Evolutionary conservation across 1,140 invertebrate genomes (phyloP).

Genomic region (Araneus ventricosus): DNA sequence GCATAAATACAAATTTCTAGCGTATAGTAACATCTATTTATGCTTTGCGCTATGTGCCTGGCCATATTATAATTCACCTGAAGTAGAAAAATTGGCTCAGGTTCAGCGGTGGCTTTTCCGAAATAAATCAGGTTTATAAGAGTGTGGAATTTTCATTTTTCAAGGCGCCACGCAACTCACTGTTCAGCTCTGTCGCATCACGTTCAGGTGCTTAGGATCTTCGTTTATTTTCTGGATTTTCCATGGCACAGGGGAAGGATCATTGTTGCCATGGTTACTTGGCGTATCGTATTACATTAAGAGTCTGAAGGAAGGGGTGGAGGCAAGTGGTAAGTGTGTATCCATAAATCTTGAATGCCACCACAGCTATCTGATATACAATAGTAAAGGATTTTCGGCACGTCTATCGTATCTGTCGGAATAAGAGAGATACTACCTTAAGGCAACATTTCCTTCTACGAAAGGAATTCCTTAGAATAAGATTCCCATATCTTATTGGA

Average conservation of each 20-base stretch:
- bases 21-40: too few species aligned
- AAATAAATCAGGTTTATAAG: slow-evolving; percentile 23
- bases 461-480: background rate
- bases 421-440: background rate
- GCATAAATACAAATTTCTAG: background rate
- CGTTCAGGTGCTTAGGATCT: slow-evolving; percentile 49
- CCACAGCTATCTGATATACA: slow-evolving; percentile 42
- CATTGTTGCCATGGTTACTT: slow-evolving; percentile 55
- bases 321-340: slow-evolving; percentile 42
- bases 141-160: slow-evolving; percentile 9
- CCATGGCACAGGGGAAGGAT: background rate
- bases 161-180: slow-evolving; percentile 30
- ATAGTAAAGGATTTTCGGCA: slow-evolving; percentile 50
- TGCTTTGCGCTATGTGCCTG: too few species aligned
- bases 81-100: background rate
- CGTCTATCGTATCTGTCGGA: slow-evolving; percentile 44
- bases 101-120: background rate
- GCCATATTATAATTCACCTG: too few species aligned
- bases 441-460: background rate
- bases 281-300: slow-evolving; percentile 69
- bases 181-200: slow-evolving; percentile 19
- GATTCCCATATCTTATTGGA: slow-evolving; percentile 45
- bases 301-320: background rate
- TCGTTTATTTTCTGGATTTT: background rate
- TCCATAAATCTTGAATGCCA: slow-evolving; percentile 68